Percentiles rank a stretch among this genome's conserved stretches.
Conservation (phyloP, 2,113 vertebrate genomes). For the Vulpes vulpes region DNA sequence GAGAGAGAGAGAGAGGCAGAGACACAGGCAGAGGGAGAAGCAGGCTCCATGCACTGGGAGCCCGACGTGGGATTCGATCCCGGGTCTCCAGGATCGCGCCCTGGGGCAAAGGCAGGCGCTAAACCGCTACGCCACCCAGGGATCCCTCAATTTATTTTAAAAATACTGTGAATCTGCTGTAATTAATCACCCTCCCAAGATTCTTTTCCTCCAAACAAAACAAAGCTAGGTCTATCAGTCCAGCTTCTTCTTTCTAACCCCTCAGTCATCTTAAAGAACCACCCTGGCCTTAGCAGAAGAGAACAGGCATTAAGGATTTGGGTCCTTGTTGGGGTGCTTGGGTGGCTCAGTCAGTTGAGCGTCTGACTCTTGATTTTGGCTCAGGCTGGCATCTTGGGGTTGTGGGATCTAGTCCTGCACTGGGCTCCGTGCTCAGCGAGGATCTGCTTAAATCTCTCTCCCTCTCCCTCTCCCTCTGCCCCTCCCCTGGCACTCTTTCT, state of each 20-base stretch:
- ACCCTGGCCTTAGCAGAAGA: not conserved
- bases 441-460: not conserved
- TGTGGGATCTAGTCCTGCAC: not conserved
- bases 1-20: too few species aligned
- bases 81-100: too few species aligned
- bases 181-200: not conserved
- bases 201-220: not conserved
- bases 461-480: not conserved
- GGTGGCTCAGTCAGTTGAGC: not conserved
- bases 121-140: too few species aligned
- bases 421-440: not conserved
- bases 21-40: too few species aligned
- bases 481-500: not conserved
- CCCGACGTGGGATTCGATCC: too few species aligned
- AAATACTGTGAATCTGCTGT: not conserved
- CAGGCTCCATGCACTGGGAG: too few species aligned
- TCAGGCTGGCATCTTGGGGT: not conserved
- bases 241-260: conserved; percentile 2
- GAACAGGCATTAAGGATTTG: not conserved
- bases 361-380: not conserved
- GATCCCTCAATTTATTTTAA: conserved; percentile 27
- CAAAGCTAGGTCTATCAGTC: not conserved
- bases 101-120: too few species aligned
- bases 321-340: not conserved
- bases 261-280: not conserved